A percentile compares a stretch with the other conserved stretches of the same genome.
Conservation (phyloP, 2,113 vertebrate genomes). For the Callipepla squamata region DNA sequence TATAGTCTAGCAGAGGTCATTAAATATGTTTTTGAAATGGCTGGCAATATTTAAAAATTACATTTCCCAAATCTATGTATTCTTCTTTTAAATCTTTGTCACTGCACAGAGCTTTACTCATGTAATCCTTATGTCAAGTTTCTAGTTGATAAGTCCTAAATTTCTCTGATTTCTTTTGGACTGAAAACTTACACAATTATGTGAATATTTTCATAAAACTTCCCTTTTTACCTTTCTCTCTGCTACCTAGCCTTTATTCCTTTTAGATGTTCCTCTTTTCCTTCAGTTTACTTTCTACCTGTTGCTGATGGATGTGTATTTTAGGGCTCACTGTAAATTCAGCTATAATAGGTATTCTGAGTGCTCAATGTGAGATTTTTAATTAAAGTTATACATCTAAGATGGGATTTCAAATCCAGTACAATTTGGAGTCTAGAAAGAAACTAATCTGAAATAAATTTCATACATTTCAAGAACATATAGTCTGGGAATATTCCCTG, state of each 20-base stretch:
- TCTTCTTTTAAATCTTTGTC: not conserved
- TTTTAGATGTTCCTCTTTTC: not conserved
- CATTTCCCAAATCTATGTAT: fast-evolving
- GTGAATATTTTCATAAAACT: not conserved
- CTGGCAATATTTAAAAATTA: not conserved
- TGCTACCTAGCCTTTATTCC: not conserved
- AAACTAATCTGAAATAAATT: not conserved
- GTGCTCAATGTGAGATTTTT: not conserved
- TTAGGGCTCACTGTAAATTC: not conserved
- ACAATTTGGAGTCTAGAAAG: not conserved
- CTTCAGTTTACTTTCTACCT: not conserved
- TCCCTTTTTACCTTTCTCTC: not conserved
- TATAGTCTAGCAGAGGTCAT: not conserved
- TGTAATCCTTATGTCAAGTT: not conserved
- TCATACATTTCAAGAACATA: not conserved
- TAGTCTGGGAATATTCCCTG: not conserved
- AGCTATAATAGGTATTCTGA: not conserved
- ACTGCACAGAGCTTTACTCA: not conserved
- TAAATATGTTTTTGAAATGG: not conserved
- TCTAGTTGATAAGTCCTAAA: not conserved
- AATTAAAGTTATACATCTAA: not conserved
- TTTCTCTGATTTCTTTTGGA: not conserved
- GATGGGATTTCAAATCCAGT: not conserved
- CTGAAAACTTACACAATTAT: fast-evolving
- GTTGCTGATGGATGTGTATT: not conserved